These are phyloP conservation scores for Lacanobia oleracea DNA, from an alignment of 2,888 invertebrate species.

Conservation along the genomic window DNA sequence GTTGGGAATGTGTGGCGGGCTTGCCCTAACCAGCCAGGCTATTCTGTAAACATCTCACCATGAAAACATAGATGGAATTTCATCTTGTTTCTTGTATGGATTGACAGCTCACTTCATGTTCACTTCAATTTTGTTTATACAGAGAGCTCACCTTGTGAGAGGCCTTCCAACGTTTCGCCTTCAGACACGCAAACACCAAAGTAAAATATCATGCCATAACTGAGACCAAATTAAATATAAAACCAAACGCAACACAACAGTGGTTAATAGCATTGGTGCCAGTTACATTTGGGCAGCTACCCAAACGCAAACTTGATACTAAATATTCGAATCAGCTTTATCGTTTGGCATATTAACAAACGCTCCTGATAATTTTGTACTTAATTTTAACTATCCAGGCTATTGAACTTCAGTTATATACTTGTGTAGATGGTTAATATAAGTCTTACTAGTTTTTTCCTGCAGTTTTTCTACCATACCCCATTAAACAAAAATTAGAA, in stretches of 20 bases:
- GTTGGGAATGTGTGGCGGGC: no score
- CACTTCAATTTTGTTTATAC: no score
- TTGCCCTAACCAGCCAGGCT: no score
- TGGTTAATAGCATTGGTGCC: slow-evolving; percentile 42
- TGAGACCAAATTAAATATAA: background rate
- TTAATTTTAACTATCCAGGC: slow-evolving; percentile 17
- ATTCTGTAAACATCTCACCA: no score
- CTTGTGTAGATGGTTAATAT: background rate
- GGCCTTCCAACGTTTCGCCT: no score
- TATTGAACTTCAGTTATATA: background rate
- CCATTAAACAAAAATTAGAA: no score
- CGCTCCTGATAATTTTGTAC: slow-evolving; percentile 25
- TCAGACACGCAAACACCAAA: no score
- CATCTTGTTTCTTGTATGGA: no score
- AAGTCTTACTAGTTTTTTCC: background rate
- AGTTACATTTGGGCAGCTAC: slow-evolving; percentile 50
- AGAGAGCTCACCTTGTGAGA: no score
- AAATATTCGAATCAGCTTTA: slow-evolving; percentile 41
- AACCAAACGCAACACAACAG: slow-evolving; percentile 4
- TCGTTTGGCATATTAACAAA: slow-evolving; percentile 40
- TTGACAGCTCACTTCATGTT: no score
- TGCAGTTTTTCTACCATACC: no score
- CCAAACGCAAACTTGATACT: slow-evolving; percentile 44
- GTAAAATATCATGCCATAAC: background rate
- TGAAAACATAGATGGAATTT: no score